A percentile compares a stretch with the other conserved stretches of the same genome.
Evolutionary conservation across 1,140 invertebrate genomes (phyloP).

Genomic region (Pseudomyrmex gracilis): DNA sequence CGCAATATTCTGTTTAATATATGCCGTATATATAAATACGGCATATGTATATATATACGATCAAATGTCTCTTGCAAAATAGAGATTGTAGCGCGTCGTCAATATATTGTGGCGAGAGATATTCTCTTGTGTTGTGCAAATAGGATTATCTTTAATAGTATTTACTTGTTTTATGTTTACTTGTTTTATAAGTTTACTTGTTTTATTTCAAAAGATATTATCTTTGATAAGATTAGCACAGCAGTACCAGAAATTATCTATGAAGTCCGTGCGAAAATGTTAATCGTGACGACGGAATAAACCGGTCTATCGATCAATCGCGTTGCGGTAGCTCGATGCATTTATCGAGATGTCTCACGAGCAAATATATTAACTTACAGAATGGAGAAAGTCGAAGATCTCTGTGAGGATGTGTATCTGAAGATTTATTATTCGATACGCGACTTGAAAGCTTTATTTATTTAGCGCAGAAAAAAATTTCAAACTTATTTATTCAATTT

Average conservation of each 20-base stretch:
- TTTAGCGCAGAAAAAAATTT: too few relatives aligned
- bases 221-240: too few relatives aligned
- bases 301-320: slow-evolving; percentile 47
- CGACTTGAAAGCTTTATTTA: too few relatives aligned
- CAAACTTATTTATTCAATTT: too few relatives aligned
- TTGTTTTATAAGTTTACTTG: too few relatives aligned
- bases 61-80: background rate
- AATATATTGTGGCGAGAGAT: background rate
- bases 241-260: too few relatives aligned
- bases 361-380: slow-evolving; percentile 22
- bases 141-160: background rate
- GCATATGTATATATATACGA: slow-evolving; percentile 25
- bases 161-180: slow-evolving; percentile 8
- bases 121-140: slow-evolving; percentile 16
- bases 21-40: background rate
- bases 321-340: slow-evolving; percentile 44
- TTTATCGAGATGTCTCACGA: slow-evolving; percentile 45
- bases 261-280: background rate
- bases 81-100: slow-evolving; percentile 1
- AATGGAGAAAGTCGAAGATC: slow-evolving; percentile 14
- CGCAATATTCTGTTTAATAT: background rate
- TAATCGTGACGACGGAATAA: slow-evolving; percentile 34
- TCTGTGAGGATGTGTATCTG: too few relatives aligned
- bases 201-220: too few relatives aligned
- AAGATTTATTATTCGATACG: slow-evolving; percentile 12